Evolutionary conservation across 2,113 vertebrate species (phyloP), one percentile per base, ranked within the genome.

Genomic region (Microtus richardsoni): DNA sequence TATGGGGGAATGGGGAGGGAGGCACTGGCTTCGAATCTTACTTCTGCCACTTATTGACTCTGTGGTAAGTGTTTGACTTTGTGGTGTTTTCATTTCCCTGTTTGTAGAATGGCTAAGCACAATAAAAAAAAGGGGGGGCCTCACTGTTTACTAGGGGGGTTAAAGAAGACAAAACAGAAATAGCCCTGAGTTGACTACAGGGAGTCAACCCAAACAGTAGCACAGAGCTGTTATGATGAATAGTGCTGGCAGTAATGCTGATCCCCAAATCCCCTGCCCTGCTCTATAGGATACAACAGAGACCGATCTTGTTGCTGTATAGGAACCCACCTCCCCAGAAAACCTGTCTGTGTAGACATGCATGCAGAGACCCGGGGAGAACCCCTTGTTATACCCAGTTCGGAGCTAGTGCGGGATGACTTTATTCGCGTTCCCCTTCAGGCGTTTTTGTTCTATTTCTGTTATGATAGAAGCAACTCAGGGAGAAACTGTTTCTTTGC

Each of bases 111-210:
- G 14, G 62, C 39, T 88, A 96, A 85, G 39, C 73, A 54, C 14
- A 41, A 8, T 74, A 33, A 79, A 75, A 82, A 86, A 21, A n/a
- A 10, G 49, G 49, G 47, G 47, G 49, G 49, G 49, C 36, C 41
- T 75, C 10, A 5, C 49, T 60, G 17, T 68, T 66, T 86, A 54
- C 62, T 54, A n/a, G 62, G 39, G 60, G 60, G n/a, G 77, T 44
- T 80, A 89, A 84, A 87, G 87, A 36, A 97, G n/a, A 66, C 49
- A 80, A 88, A 83, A 44, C 39, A 80, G n/a, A 88, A 86, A 33
- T 60, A 90, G 24, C 10, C 47, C 60, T 91, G 64, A 12, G 47
- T 80, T 22, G n/a, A 44, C 49, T 68, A 0, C 49, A 5, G 85
- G 64, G 62, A 8, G 64, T 24, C 88, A 94, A 84, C 49, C 26